Evolutionary conservation across 2,797 vertebrate genomes (phyloP).

Genomic region (Anniella stebbinsi): DNA sequence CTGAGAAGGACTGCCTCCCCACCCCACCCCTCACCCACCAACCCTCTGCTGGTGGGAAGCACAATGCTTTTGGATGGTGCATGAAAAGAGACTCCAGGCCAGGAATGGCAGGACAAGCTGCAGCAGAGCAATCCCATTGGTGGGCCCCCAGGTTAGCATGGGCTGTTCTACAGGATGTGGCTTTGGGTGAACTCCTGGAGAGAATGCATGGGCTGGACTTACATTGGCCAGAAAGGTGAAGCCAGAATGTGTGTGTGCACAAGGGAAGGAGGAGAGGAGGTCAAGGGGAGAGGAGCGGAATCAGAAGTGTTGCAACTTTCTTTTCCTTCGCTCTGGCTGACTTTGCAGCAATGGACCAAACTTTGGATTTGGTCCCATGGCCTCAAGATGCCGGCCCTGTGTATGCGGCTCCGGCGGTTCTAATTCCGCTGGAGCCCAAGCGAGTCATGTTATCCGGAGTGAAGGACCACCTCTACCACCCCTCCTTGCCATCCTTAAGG

Average conservation of each 20-base stretch:
- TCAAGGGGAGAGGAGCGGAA: too few species aligned
- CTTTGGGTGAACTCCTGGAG: not conserved
- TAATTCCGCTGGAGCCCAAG: constrained; percentile 24
- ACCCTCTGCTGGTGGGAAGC: not conserved
- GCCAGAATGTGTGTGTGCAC: not conserved
- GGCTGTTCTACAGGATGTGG: not conserved
- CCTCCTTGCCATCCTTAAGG: constrained; percentile 67
- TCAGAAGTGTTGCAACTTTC: not conserved
- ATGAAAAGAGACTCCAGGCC: not conserved
- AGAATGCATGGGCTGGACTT: not conserved
- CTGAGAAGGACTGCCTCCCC: too few species aligned
- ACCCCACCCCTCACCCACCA: not conserved
- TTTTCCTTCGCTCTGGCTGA: not conserved
- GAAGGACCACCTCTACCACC: constrained; percentile 73
- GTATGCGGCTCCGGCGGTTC: constrained; percentile 1
- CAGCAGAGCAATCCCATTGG: not conserved
- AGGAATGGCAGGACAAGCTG: not conserved
- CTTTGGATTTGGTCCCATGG: constrained; percentile 58
- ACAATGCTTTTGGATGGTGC: not conserved
- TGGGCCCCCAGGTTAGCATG: not conserved
- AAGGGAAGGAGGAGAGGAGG: not conserved
- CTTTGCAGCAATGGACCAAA: constrained; percentile 60
- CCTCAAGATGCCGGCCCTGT: not conserved
- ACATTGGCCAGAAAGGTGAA: not conserved
- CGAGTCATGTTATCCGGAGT: constrained; percentile 55